These are phyloP conservation scores for Microctenopoma stevenorrisi DNA, from an alignment of 2,797 vertebrate genomes.

Conservation along the genomic window DNA sequence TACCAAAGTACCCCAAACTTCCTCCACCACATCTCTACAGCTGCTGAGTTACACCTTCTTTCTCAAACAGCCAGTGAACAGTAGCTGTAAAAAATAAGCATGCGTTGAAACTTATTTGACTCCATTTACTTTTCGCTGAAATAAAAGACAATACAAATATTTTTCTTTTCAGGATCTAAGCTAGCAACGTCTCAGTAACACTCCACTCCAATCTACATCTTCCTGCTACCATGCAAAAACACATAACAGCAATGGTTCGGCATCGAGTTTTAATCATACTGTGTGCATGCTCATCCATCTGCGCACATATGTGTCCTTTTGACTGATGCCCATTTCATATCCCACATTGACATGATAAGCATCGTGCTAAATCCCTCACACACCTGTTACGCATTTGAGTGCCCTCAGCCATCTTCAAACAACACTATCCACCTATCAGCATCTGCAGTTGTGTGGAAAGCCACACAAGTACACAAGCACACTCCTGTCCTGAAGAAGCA, in stretches of 20 bases:
- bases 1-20: conserved; percentile 17
- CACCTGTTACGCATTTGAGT: conserved; percentile 62
- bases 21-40: conserved; percentile 8
- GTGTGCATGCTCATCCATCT: conserved; percentile 36
- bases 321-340: conserved; percentile 53
- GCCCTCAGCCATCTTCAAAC: conserved; percentile 53
- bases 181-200: background rate
- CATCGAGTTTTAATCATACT: conserved; percentile 45
- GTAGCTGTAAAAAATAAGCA: conserved; percentile 37
- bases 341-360: conserved; percentile 46
- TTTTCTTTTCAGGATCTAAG: background rate
- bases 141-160: background rate
- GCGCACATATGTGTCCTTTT: conserved; percentile 47
- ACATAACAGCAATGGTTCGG: conserved; percentile 27
- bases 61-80: background rate
- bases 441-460: conserved; percentile 29
- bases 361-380: conserved; percentile 30
- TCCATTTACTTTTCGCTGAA: background rate
- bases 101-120: conserved; percentile 21
- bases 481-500: conserved; percentile 8
- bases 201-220: conserved; percentile 4
- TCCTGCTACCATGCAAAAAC: conserved; percentile 23
- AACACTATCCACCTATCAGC: conserved; percentile 12
- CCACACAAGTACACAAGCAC: conserved; percentile 19
- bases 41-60: conserved; percentile 5